phyloP scores from a whole-genome alignment of 2,888 invertebrate genomes.

The Ormyrus nitidulus region DNA sequence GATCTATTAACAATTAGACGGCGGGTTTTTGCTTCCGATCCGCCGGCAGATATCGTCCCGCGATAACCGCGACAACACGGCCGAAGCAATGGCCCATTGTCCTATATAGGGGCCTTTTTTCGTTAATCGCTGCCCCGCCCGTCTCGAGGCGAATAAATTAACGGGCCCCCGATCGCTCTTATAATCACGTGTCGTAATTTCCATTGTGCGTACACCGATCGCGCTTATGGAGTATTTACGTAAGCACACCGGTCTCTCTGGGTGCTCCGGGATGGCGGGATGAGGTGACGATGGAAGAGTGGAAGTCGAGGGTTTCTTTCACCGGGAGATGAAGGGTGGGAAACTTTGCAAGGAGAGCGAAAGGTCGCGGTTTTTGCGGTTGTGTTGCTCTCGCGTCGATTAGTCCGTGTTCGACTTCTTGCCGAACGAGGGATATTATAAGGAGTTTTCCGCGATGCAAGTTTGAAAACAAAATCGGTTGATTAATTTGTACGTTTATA shows the following conservation, averaged over 20 bases:
- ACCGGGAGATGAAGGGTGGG: slow-evolving; percentile 51
- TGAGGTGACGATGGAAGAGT: not conserved
- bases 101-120: slow-evolving; percentile 55
- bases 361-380: slow-evolving; percentile 3
- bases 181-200: slow-evolving; percentile 66
- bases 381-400: no score
- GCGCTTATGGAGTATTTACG: slow-evolving; percentile 32
- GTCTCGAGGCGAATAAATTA: slow-evolving; percentile 65
- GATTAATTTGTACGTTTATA: no score
- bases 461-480: no score
- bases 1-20: slow-evolving; percentile 57
- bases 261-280: slow-evolving; percentile 1
- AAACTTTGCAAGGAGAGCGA: slow-evolving; percentile 14
- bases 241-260: slow-evolving; percentile 19
- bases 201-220: slow-evolving; percentile 62
- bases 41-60: slow-evolving; percentile 26
- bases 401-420: no score
- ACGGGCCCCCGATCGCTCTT: slow-evolving; percentile 58
- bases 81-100: slow-evolving; percentile 65
- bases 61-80: slow-evolving; percentile 59
- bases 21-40: slow-evolving; percentile 55
- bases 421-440: no score
- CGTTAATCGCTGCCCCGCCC: slow-evolving; percentile 60
- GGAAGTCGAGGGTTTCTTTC: slow-evolving; percentile 10
- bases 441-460: no score